Conservation (phyloP, 2,888 invertebrate genomes). For the Cryptophagus acutangulus region DNA sequence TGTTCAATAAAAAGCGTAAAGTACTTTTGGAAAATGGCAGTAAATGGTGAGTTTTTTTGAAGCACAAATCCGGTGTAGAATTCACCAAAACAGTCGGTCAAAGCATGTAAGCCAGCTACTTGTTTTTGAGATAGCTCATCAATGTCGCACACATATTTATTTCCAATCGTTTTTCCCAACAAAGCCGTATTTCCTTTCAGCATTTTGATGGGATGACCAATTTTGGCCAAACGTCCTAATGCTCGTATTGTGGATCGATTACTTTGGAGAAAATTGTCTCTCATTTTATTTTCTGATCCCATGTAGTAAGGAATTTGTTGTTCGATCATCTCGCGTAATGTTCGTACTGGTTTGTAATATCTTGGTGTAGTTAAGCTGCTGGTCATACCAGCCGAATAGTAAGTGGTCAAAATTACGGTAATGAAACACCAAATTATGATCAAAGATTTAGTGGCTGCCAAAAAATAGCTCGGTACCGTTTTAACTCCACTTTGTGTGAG, state of each 20-base stretch:
- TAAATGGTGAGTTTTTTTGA: conserved; percentile 25
- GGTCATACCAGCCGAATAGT: conserved; percentile 28
- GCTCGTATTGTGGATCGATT: conserved; percentile 3
- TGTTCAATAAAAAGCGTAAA: conserved; percentile 18
- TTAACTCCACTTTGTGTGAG: not conserved
- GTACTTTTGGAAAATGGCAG: conserved; percentile 20
- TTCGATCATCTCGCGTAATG: conserved; percentile 25
- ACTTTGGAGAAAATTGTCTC: no score
- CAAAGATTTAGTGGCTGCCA: not conserved
- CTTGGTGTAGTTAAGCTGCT: conserved; percentile 23
- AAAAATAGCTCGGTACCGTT: not conserved
- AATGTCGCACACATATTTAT: not conserved
- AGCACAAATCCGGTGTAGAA: conserved; percentile 23
- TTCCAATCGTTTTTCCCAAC: not conserved
- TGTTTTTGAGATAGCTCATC: no score
- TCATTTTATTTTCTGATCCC: no score
- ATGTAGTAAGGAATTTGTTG: conserved; percentile 1
- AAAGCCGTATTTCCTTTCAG: not conserved
- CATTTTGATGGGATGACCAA: conserved; percentile 7
- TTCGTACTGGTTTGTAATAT: conserved; percentile 20
- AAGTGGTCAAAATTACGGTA: conserved; percentile 20
- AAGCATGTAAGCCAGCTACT: no score
- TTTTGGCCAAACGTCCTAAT: conserved; percentile 15
- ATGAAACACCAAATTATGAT: conserved; percentile 18
- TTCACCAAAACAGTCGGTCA: conserved; percentile 21